Evolutionary conservation across 2,797 vertebrate genomes (phyloP), one percentile per base, ranked within the genome.

Genomic region (Rhynchotus rufescens): DNA sequence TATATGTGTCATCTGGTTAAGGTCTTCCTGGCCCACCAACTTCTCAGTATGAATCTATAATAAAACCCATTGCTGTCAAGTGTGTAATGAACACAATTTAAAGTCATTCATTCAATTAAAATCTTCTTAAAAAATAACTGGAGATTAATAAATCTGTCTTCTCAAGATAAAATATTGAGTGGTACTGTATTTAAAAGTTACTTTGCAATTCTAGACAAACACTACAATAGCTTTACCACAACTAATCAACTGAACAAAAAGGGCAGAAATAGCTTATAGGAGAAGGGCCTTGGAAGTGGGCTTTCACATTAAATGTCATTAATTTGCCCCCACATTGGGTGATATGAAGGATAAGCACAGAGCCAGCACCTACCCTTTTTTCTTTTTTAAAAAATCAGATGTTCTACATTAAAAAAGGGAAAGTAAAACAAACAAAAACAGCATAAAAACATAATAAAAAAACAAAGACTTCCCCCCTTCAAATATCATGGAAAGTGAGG

Each of bases 211-310:
- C 88, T 57, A 79, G 15, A 87, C 47, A 86, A 73, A 21, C 89
- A 71, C 73, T 88, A 91, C 83, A 96, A 96, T 71, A 95, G 47
- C 54, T 96, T 95, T 78, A 90, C 68, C 67, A 7, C 90, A 77
- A 30, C 15, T 54, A 54, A 54, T 17, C 28, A 54, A 54, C 16
- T 54, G 52, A 86, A 86, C 91, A 94, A 77, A 86, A 65, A 45
- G 4, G 74, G 64, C 83, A 82, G 62, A 67, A 82, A 49, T 2
- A 80, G 15, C 51, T n/a, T 69, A 20, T 59, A 21, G 6, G 11
- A 8, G 10, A 6, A 69, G 92, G 8, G 25, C 66, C 62, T 52
- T 80, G 26, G 15, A 82, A 54, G 2, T 21, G 16, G 11, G 77
- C 15, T 57, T 92, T 76, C 17, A 75, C 20, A 80, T 66, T 84